These are phyloP conservation scores for Lycophotia porphyrea DNA, from an alignment of 2,888 invertebrate species.

Conservation along the genomic window DNA sequence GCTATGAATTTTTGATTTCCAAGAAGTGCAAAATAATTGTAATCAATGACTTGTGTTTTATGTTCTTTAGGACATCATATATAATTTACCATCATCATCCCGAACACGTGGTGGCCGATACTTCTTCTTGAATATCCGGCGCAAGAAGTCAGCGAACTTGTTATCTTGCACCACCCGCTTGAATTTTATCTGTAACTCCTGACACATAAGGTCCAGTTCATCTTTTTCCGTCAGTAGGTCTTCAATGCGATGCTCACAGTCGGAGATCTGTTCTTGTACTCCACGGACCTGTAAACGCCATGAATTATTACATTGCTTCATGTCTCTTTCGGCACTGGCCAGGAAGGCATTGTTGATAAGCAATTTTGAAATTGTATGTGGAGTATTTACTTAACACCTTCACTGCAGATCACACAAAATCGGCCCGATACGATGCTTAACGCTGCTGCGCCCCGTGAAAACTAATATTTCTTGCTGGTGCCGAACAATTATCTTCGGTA, in stretches of 20 bases:
- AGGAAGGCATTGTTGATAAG: not conserved
- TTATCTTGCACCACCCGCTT: conserved; percentile 91
- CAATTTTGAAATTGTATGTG: not conserved
- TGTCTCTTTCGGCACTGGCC: not conserved
- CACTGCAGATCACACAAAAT: too few species aligned
- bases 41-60: not conserved
- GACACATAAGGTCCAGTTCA: conserved; percentile 73
- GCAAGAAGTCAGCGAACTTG: conserved; percentile 94
- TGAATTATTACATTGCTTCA: not conserved
- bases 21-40: not conserved
- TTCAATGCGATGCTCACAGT: conserved; percentile 89
- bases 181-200: conserved; percentile 89
- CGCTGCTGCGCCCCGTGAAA: too few species aligned
- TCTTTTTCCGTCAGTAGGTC: conserved; percentile 82
- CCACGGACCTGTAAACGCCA: conserved; percentile 82
- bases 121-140: conserved; percentile 95
- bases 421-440: too few species aligned
- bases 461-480: too few species aligned
- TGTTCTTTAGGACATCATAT: not conserved
- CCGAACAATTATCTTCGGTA: too few species aligned
- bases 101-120: conserved; percentile 92
- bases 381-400: too few species aligned
- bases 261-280: conserved; percentile 87
- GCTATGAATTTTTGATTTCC: not conserved
- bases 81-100: conserved; percentile 83